These are phyloP conservation scores for Bombus impatiens DNA, from an alignment of 1,140 invertebrate genomes.

Conservation along the genomic window DNA sequence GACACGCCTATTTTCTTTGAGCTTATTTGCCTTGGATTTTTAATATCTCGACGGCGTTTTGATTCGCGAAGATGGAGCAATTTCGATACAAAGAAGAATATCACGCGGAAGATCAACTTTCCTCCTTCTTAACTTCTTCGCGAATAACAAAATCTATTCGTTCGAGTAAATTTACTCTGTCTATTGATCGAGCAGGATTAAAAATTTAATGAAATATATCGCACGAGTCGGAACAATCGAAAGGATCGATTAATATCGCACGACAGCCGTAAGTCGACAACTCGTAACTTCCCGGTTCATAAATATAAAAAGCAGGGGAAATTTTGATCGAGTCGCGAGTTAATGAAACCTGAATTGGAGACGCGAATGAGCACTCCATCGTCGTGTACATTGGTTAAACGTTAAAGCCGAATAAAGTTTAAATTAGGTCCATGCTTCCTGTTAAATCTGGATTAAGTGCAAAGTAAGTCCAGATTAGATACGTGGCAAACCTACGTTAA, in stretches of 20 bases:
- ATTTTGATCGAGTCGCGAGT: background rate
- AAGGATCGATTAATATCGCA: background rate
- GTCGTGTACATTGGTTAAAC: background rate
- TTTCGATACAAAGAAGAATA: no score
- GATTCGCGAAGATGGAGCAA: no score
- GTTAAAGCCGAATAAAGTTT: constrained; percentile 6
- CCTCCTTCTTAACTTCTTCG: no score
- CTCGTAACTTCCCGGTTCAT: background rate
- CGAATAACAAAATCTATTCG: no score
- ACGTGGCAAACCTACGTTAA: background rate
- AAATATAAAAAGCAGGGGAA: background rate
- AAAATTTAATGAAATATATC: background rate
- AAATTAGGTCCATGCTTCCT: background rate
- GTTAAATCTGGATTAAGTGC: background rate
- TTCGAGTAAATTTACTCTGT: background rate
- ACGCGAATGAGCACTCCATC: background rate
- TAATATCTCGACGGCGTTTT: no score
- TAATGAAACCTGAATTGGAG: background rate
- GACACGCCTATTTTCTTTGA: no score
- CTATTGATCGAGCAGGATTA: background rate
- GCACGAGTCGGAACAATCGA: background rate
- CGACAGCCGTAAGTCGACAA: no score
- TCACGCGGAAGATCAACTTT: no score
- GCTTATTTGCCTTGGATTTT: no score
- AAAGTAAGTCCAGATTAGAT: background rate